Evolutionary conservation across 35 echinoderm and acorn worm species (phyloP).

Genomic region (Ophiothrix spiculata): DNA sequence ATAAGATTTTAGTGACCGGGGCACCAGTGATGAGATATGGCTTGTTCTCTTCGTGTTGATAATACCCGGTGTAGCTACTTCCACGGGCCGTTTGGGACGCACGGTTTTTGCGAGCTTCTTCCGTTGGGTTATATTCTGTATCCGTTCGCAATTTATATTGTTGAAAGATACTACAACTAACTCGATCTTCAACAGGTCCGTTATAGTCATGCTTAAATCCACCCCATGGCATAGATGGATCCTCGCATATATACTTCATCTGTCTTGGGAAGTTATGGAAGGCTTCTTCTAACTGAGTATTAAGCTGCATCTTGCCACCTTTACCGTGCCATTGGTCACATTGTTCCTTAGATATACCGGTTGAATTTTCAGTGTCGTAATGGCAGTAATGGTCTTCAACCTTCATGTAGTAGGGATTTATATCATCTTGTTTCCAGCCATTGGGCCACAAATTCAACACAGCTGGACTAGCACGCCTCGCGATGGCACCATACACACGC

Average conservation of each 20-base stretch:
- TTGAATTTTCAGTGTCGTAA: constrained; percentile 1
- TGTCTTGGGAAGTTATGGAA: constrained; percentile 20
- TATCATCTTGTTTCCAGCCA: constrained; percentile 30
- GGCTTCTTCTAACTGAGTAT: constrained; percentile 33
- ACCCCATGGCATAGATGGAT: constrained; percentile 20
- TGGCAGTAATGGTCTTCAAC: constrained; percentile 34
- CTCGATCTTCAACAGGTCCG: constrained; percentile 5
- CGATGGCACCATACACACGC: constrained; percentile 28
- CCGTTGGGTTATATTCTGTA: no score
- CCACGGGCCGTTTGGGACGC: constrained; percentile 26
- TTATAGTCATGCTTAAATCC: constrained; percentile 19
- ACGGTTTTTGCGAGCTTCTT: constrained; percentile 18
- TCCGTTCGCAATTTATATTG: constrained; percentile 26
- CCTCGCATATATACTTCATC: constrained; percentile 20
- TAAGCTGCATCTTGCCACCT: constrained; percentile 20
- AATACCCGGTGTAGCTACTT: constrained; percentile 34
- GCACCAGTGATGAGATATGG: not conserved
- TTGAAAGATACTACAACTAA: constrained; percentile 34
- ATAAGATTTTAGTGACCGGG: constrained; percentile 18
- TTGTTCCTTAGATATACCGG: not conserved
- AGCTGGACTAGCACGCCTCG: constrained; percentile 22
- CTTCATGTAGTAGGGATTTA: constrained; percentile 21
- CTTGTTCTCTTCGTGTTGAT: constrained; percentile 1
- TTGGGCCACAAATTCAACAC: constrained; percentile 23
- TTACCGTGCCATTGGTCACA: constrained; percentile 33